Conservation (phyloP, 2,888 invertebrate genomes). For the Diabrotica balteata region DNA sequence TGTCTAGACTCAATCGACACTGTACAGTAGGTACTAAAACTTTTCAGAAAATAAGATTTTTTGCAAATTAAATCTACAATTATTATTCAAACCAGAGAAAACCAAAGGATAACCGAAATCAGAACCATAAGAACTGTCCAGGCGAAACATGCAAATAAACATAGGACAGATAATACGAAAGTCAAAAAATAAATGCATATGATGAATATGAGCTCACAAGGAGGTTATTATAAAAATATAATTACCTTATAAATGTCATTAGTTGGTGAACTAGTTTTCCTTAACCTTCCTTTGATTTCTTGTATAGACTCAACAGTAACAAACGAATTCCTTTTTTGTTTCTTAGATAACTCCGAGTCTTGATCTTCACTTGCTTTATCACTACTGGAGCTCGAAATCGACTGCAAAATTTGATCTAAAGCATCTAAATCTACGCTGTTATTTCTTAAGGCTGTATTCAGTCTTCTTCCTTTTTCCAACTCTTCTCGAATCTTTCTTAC, state of each 20-base stretch:
- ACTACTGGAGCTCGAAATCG: constrained; percentile 53
- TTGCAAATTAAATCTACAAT: no score
- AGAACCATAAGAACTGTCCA: no score
- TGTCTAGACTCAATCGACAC: no score
- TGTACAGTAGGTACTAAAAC: no score
- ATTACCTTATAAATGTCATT: constrained; percentile 49
- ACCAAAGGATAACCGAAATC: no score
- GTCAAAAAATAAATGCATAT: no score
- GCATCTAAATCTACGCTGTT: constrained; percentile 65
- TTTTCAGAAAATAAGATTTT: no score
- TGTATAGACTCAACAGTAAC: constrained; percentile 68
- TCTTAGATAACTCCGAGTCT: constrained; percentile 40
- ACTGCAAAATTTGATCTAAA: constrained; percentile 62
- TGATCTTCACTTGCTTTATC: constrained; percentile 47
- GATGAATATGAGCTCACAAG: no score
- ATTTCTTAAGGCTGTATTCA: constrained; percentile 64
- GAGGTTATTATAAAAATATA: no score
- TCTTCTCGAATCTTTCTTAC: constrained; percentile 65
- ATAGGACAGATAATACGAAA: no score
- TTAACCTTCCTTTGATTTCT: constrained; percentile 66
- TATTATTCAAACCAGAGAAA: no score
- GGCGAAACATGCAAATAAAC: no score
- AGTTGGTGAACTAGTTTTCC: constrained; percentile 63
- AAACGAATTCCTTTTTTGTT: constrained; percentile 61
- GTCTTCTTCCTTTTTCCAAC: constrained; percentile 64